Evolutionary conservation across 2,888 invertebrate species (phyloP).

Genomic region (Eupeodes luniger): DNA sequence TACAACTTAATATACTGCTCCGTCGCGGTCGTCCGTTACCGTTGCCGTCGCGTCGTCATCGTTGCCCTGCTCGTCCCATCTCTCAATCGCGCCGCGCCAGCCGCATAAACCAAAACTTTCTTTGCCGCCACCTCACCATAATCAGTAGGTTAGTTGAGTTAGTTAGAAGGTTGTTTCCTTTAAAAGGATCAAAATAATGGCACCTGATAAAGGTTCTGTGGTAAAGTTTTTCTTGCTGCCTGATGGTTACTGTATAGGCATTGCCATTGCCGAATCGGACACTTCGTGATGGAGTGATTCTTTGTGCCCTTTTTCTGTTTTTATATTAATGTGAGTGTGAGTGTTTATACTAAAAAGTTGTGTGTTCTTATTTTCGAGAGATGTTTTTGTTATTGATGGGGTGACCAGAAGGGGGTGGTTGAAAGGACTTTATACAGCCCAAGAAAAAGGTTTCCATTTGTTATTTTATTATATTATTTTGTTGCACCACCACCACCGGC

Average conservation of each 20-base stretch:
- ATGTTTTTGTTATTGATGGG: constrained; percentile 37
- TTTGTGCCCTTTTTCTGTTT: background rate
- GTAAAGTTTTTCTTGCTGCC: background rate
- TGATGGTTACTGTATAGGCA: background rate
- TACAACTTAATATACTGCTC: constrained; percentile 72
- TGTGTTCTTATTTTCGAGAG: constrained; percentile 1
- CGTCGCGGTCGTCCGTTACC: background rate
- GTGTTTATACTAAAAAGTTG: background rate
- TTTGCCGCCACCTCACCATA: background rate
- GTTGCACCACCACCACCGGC: constrained; percentile 14
- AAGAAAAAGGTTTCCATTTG: constrained; percentile 57
- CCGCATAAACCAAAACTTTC: background rate
- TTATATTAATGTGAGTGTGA: background rate
- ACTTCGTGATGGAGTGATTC: constrained; percentile 38
- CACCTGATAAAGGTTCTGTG: constrained; percentile 55
- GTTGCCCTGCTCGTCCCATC: no score
- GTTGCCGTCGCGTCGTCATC: no score
- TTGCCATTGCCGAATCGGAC: constrained; percentile 33
- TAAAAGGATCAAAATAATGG: constrained; percentile 67
- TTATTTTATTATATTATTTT: constrained; percentile 49
- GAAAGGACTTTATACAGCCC: background rate
- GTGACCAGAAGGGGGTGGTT: background rate
- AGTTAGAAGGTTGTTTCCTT: constrained; percentile 22
- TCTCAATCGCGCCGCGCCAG: background rate
- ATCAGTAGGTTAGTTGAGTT: background rate